These are phyloP conservation scores for Propithecus perrieri DNA, from an alignment of 2,797 vertebrate genomes.

Conservation along the genomic window DNA sequence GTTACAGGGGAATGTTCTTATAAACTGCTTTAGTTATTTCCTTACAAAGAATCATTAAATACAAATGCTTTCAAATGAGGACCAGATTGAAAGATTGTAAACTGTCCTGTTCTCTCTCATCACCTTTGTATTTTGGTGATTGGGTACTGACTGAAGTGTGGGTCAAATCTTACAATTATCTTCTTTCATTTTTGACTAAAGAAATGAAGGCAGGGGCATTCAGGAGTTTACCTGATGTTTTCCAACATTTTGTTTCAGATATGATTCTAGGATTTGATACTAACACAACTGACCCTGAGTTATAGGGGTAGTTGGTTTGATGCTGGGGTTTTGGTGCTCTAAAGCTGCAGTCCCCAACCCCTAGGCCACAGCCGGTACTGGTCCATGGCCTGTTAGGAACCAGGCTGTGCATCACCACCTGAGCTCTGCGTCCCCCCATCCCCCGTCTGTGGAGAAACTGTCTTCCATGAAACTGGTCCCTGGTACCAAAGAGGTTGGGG, in stretches of 20 bases:
- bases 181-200: constrained; percentile 5
- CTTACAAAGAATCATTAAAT: background rate
- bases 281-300: background rate
- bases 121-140: background rate
- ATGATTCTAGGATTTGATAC: background rate
- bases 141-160: background rate
- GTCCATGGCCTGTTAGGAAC: too few species aligned
- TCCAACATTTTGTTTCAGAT: background rate
- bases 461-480: too few species aligned
- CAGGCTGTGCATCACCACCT: too few species aligned
- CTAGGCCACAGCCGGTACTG: too few species aligned
- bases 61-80: background rate
- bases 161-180: background rate
- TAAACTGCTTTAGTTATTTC: background rate
- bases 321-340: background rate
- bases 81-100: background rate
- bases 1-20: background rate
- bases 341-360: too few species aligned
- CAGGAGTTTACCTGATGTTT: background rate
- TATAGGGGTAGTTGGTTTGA: constrained; percentile 16
- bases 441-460: too few species aligned
- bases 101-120: background rate
- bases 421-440: too few species aligned
- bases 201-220: background rate
- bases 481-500: too few species aligned